Base-by-base conservation (phyloP, 2,113 vertebrate genomes). In the Ceyx margarethae region DNA sequence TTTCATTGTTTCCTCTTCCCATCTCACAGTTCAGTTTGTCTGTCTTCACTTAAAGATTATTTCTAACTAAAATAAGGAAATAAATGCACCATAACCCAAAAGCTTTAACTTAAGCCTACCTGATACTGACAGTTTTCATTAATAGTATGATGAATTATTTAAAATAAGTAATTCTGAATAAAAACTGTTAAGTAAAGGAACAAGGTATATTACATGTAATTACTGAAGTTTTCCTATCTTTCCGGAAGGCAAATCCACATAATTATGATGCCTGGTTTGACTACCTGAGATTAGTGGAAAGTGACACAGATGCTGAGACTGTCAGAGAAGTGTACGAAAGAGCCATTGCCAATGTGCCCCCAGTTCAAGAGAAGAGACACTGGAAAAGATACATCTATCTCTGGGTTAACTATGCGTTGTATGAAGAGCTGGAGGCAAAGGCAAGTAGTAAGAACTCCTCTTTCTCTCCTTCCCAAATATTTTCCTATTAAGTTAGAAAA, bases 231-330 rank as follows among this genome's bases (percentile, higher is more conserved):
- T 68, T 61, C 26, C 12, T 10, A 15, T 56, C 14, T 51, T 43
- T 56, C 40, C 50, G 89, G 15, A 86, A 99, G 99, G 99, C 98
- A 1, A 99, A 99, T 96, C 99, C 99, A 9, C 99, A 99, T 92
- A 99, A 99, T 95, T 99, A 99, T 0, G 99, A 99, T 5, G 99
- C 99, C 0, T 99, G 99, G 99, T 99, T 99, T 14, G 99, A 99
- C 90, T 99, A 99, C 93, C 97, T 99, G 67, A 98, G 99, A 8
- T 93, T 99, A 94, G 98, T 99, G 93, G 99, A 99, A 97, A 99
- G 99, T 4, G 99, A 99, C 3, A 93, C 98, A 0, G 98, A 99
- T 25, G 91, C 98, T 0, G 99, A 99, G 79, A 97, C 98, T 0
- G 99, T 98, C 28, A 96, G 99, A 6, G 99, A 99, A 62, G 98